These are phyloP conservation scores for Helostoma temminkii DNA, from an alignment of 2,797 vertebrate species.

Conservation along the genomic window DNA sequence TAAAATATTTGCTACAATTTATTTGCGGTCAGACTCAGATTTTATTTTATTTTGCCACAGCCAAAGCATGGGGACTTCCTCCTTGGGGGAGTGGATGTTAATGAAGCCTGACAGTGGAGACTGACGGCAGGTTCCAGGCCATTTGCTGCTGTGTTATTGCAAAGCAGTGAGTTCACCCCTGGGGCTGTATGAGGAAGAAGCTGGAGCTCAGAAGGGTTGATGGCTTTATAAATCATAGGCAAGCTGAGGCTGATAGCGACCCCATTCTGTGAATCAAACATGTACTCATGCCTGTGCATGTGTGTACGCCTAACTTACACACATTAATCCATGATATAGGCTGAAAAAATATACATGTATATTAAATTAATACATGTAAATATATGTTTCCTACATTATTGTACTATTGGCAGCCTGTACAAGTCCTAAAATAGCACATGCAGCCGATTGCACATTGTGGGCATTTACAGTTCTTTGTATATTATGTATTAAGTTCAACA, in stretches of 20 bases:
- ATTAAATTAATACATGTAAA: slow-evolving; percentile 30
- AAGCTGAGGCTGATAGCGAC: slow-evolving; percentile 27
- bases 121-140: slow-evolving; percentile 64
- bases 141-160: slow-evolving; percentile 68
- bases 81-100: slow-evolving; percentile 45
- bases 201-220: slow-evolving; percentile 45
- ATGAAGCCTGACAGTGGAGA: slow-evolving; percentile 66
- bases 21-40: neutral
- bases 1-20: slow-evolving; percentile 2
- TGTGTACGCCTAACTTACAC: neutral
- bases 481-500: no score
- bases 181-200: slow-evolving; percentile 62
- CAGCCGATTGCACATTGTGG: no score
- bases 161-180: slow-evolving; percentile 49
- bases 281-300: neutral
- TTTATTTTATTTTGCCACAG: slow-evolving; percentile 37
- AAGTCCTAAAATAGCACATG: slow-evolving; percentile 35
- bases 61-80: slow-evolving; percentile 55
- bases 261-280: slow-evolving; percentile 18
- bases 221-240: slow-evolving; percentile 63
- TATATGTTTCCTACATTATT: slow-evolving; percentile 33
- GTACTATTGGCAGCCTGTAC: slow-evolving; percentile 21
- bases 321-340: neutral
- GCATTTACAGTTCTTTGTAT: no score
- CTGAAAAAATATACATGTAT: no score